Evolutionary conservation across 2,797 vertebrate genomes (phyloP).

Genomic region (Eleutherodactylus coqui): DNA sequence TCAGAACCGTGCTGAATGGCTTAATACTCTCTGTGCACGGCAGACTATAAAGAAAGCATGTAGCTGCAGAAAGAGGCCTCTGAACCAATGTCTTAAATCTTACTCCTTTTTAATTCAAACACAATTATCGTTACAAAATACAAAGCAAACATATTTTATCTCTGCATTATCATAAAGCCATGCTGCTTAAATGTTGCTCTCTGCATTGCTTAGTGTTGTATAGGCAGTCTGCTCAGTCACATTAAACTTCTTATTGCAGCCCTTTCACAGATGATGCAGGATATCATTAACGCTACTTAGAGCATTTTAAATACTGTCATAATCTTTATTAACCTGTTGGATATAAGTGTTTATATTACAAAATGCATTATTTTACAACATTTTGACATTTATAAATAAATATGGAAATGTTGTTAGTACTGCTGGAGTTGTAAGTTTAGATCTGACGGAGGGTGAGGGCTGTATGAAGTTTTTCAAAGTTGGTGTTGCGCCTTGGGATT

Average conservation of each 20-base stretch:
- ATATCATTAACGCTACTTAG: slow-evolving; percentile 35
- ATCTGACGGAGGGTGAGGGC: too few species aligned
- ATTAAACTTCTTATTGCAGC: slow-evolving; percentile 44
- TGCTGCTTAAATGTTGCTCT: slow-evolving; percentile 35
- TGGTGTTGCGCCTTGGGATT: too few species aligned
- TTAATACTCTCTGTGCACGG: slow-evolving; percentile 20
- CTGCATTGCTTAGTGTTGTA: slow-evolving; percentile 11
- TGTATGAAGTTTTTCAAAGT: too few species aligned
- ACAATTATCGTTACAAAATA: slow-evolving; percentile 52
- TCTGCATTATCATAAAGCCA: slow-evolving; percentile 43
- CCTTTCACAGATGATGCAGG: slow-evolving; percentile 2
- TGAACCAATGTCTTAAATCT: slow-evolving; percentile 40
- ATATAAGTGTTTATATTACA: slow-evolving; percentile 14
- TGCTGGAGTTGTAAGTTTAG: too few species aligned
- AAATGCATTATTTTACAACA: not conserved
- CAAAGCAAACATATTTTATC: slow-evolving; percentile 53
- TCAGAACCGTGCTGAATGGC: slow-evolving; percentile 40
- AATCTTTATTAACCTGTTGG: slow-evolving; percentile 25
- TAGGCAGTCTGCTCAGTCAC: not conserved
- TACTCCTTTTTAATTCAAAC: slow-evolving; percentile 49
- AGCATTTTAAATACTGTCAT: slow-evolving; percentile 32
- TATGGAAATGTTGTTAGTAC: not conserved
- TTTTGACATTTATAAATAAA: not conserved
- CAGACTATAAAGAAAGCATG: slow-evolving; percentile 17
- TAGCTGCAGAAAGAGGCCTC: slow-evolving; percentile 38